A percentile compares a stretch with the other conserved stretches of the same genome.
Conservation (phyloP, 2,113 vertebrate genomes). For the Lethenteron reissneri region DNA sequence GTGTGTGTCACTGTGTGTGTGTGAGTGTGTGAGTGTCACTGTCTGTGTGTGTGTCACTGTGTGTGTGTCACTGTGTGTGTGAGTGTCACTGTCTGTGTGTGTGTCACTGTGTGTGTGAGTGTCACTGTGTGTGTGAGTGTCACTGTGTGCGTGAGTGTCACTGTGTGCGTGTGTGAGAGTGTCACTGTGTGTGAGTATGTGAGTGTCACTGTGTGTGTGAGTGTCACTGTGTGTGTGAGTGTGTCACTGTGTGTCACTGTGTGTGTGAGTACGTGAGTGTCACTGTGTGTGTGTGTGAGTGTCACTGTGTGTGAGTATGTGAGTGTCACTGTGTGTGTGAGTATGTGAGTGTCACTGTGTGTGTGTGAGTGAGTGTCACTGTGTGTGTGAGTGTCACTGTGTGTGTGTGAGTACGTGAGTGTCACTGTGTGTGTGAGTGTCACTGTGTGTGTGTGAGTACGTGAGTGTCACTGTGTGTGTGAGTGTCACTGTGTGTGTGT, state of each 20-base stretch:
- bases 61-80: background rate
- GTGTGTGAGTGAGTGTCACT: background rate
- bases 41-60: too few relatives aligned
- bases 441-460: too few relatives aligned
- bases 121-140: background rate
- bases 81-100: background rate
- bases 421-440: too few relatives aligned
- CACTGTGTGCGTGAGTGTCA: background rate
- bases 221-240: background rate
- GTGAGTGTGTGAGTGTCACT: background rate
- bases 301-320: background rate
- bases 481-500: background rate
- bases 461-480: background rate
- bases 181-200: background rate
- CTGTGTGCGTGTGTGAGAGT: background rate
- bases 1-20: background rate
- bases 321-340: background rate
- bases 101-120: background rate
- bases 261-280: background rate
- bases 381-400: background rate
- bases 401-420: too few relatives aligned
- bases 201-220: background rate
- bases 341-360: background rate
- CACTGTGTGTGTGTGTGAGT: background rate
- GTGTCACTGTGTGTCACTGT: background rate